Base-by-base conservation (phyloP, 2,797 vertebrate genomes). In the Scolopax rusticola region DNA sequence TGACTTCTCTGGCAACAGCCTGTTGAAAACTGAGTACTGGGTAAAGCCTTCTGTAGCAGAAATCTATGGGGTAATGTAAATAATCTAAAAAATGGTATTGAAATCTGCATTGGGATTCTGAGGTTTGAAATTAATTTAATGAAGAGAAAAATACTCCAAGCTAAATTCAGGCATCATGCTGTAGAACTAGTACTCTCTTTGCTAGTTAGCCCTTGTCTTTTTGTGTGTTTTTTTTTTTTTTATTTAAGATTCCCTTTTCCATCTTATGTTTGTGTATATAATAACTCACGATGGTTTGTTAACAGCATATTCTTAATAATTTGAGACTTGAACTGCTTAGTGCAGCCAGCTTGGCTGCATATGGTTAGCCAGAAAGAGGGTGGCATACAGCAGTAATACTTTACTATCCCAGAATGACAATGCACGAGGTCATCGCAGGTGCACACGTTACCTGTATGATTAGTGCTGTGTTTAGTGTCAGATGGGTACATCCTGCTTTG, bases 91-190 rank as follows among this genome's bases (percentile, higher is more conserved):
- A 50, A n/a, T n/a, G 40, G 16, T 40, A 50, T 47, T 65, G 64
- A 47, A 64, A 64, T 41, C 36, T 21, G 40, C 12, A 33, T 47
- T 83, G 79, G 33, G 59, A 41, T 33, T 70, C 85, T 93, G 74
- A 43, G 86, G 25, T 54, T 89, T 80, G 54, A 91, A 90, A 77
- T 70, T 60, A 91, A 36, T 75, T 91, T 91, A 69, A 65, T 65
- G 60, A 93, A 87, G 47, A 80, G 47, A 86, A 77, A 67, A 92
- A 47, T 32, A 38, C 65, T 85, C 27, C 84, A 59, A 79, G 59
- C 28, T 61, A 77, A 73, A 83, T 80, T 80, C 36, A 59, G 48
- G 50, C 41, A 43, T 84, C 36, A 9, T 53, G 38, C 56, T 87
- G 77, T 41, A 89, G 40, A 87, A 74, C 14, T 40, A 75, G n/a